Evolutionary conservation across 2,888 invertebrate genomes (phyloP).

Genomic region (Lypha dubia): DNA sequence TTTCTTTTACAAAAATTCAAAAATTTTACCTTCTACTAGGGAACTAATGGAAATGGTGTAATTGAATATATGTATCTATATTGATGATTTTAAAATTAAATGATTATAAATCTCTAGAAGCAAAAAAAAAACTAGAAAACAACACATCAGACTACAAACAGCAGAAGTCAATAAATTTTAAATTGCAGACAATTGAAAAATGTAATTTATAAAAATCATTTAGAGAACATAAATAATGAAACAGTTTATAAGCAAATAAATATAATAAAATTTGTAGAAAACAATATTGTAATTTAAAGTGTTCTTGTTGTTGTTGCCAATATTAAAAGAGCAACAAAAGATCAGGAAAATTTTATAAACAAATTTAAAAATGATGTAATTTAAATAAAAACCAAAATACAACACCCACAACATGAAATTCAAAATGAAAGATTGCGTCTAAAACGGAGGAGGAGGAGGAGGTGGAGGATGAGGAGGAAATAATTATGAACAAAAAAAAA

Average conservation of each 20-base stretch:
- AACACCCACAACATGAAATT: conserved; percentile 60
- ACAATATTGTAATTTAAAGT: conserved; percentile 63
- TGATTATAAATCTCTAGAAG: conserved; percentile 3
- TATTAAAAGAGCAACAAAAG: not conserved
- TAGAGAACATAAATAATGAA: conserved; percentile 23
- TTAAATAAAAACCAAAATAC: conserved; percentile 54
- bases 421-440: conserved; percentile 7
- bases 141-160: not conserved
- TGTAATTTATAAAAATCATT: conserved; percentile 32
- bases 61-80: not conserved
- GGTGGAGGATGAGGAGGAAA: not conserved
- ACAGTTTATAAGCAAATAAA: conserved; percentile 49
- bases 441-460: not conserved
- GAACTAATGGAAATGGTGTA: conserved; percentile 31
- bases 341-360: conserved; percentile 44
- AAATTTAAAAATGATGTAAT: conserved; percentile 69
- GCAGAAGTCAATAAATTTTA: conserved; percentile 5
- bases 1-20: no score
- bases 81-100: conserved; percentile 2
- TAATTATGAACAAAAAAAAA: not conserved
- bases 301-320: not conserved
- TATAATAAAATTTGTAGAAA: conserved; percentile 46
- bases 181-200: conserved; percentile 37
- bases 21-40: no score
- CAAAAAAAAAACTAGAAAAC: not conserved